A percentile compares a stretch with the other conserved stretches of the same genome.
These are phyloP conservation scores for Dicentrarchus labrax DNA, from an alignment of 2,113 vertebrate species.

Conservation along the genomic window DNA sequence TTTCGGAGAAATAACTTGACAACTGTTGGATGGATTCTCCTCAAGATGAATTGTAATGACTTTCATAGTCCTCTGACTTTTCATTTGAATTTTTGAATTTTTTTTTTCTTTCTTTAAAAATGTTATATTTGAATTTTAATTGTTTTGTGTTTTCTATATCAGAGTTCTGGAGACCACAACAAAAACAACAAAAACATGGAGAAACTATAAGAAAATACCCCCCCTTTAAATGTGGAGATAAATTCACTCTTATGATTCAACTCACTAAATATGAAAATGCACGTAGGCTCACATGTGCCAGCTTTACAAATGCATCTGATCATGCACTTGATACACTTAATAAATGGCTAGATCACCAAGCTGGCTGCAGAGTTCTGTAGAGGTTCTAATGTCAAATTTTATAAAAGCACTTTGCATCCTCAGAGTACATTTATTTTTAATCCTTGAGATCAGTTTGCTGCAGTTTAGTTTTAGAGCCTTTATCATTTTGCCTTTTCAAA, in stretches of 20 bases:
- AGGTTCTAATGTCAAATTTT: background rate
- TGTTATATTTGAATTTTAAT: background rate
- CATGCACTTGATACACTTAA: background rate
- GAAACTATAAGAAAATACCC: background rate
- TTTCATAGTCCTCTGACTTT: background rate
- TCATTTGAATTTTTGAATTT: background rate
- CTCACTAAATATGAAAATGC: constrained; percentile 23
- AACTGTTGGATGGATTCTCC: background rate
- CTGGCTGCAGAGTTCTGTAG: background rate
- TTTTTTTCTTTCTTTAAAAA: too few relatives aligned
- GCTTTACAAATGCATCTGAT: constrained; percentile 25
- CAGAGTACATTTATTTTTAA: constrained; percentile 12
- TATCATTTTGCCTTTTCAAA: background rate
- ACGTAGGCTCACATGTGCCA: background rate
- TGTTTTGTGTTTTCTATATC: background rate
- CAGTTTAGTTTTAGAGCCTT: constrained; percentile 11
- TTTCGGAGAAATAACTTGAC: background rate
- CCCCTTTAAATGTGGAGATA: constrained; percentile 28
- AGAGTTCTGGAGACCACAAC: background rate
- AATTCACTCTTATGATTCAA: constrained; percentile 32
- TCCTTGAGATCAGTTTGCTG: background rate
- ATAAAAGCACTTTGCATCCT: constrained; percentile 11
- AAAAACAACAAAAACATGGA: background rate
- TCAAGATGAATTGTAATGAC: background rate
- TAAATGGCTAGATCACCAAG: background rate